Conservation (phyloP, 2,113 vertebrate genomes). For the Channa argus region DNA sequence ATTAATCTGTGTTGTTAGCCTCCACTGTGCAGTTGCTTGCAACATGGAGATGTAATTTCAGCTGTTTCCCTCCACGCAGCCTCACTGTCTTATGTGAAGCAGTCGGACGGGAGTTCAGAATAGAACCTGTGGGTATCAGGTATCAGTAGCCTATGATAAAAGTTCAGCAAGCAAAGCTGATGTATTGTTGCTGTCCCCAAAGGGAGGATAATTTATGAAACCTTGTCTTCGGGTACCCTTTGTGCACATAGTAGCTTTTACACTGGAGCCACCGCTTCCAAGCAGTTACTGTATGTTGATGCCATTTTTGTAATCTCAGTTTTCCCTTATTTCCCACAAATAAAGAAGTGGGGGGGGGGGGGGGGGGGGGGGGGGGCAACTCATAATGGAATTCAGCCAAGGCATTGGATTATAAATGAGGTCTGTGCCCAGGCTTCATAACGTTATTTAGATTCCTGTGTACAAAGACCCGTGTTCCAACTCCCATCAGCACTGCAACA, state of each 20-base stretch:
- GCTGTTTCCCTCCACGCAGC: constrained; percentile 29
- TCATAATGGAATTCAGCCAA: constrained; percentile 96
- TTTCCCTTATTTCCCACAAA: constrained; percentile 88
- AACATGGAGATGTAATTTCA: constrained; percentile 53
- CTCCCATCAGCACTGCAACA: constrained; percentile 95
- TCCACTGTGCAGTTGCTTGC: constrained; percentile 31
- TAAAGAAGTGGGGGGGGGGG: constrained; percentile 77
- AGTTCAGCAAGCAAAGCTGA: constrained; percentile 68
- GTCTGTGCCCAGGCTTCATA: constrained; percentile 93
- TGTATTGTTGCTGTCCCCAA: constrained; percentile 59
- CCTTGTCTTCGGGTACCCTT: constrained; percentile 72
- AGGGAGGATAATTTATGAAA: constrained; percentile 75
- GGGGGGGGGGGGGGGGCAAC: constrained; percentile 74
- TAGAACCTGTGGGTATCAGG: constrained; percentile 53
- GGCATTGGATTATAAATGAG: constrained; percentile 99
- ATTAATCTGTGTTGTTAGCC: constrained; percentile 54
- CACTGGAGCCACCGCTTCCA: constrained; percentile 51
- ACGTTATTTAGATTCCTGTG: constrained; percentile 98
- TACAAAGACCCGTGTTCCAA: constrained; percentile 93
- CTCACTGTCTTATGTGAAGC: constrained; percentile 57
- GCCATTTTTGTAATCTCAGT: constrained; percentile 80
- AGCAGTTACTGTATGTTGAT: constrained; percentile 75
- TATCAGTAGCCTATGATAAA: constrained; percentile 74
- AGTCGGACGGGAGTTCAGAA: constrained; percentile 53
- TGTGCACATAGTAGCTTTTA: constrained; percentile 67